phyloP scores from a whole-genome alignment of 2,888 invertebrate species.

The Autographa pulchrina region DNA sequence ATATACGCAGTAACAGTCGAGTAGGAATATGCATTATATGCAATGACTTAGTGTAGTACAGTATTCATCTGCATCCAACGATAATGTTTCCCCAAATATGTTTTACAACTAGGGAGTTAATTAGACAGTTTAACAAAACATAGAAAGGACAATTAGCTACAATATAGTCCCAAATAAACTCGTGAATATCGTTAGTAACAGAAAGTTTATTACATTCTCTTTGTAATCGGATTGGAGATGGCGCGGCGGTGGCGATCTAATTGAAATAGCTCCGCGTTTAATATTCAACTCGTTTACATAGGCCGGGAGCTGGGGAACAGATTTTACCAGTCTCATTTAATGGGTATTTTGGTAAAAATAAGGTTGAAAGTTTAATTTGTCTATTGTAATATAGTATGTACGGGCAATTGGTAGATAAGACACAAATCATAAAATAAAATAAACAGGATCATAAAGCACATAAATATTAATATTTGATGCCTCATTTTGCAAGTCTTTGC shows the following conservation, averaged over 20 bases:
- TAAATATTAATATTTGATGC: no score
- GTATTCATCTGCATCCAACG: no score
- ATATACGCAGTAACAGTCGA: no score
- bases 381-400: no score
- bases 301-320: constrained; percentile 45
- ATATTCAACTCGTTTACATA: constrained; percentile 61
- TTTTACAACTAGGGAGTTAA: constrained; percentile 1
- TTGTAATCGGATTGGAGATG: constrained; percentile 58
- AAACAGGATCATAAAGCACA: no score
- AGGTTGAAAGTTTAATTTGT: no score
- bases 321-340: background rate
- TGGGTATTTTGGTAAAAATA: background rate
- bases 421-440: no score
- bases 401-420: no score
- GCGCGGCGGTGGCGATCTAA: constrained; percentile 52
- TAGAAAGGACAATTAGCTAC: constrained; percentile 11
- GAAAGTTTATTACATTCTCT: constrained; percentile 34
- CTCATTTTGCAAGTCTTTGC: no score
- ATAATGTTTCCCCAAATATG: no score
- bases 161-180: background rate
- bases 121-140: constrained; percentile 5
- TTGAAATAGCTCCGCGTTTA: constrained; percentile 63
- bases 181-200: constrained; percentile 11
- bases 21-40: no score
- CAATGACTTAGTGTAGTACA: no score